phyloP scores from a whole-genome alignment of 2,797 vertebrate species.

The Erpetoichthys calabaricus region DNA sequence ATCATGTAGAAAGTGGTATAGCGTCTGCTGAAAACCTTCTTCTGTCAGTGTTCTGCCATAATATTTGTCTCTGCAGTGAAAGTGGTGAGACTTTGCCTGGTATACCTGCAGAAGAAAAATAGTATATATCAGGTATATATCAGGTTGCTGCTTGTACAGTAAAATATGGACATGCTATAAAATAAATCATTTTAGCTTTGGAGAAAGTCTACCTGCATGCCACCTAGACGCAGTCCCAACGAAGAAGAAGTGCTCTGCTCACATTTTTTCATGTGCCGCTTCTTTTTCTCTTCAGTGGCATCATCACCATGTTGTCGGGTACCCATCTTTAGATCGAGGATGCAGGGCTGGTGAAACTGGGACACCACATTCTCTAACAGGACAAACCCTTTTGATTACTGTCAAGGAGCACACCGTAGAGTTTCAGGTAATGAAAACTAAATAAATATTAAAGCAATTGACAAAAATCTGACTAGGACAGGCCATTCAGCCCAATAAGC shows the following conservation, averaged over 20 bases:
- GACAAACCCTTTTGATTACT: constrained; percentile 35
- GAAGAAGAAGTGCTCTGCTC: constrained; percentile 47
- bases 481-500: too few relatives aligned
- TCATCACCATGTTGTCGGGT: constrained; percentile 53
- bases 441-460: neutral
- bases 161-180: constrained; percentile 2
- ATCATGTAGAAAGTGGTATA: constrained; percentile 42
- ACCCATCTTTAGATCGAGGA: constrained; percentile 60
- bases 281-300: constrained; percentile 50
- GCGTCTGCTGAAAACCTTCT: constrained; percentile 39
- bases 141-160: constrained; percentile 6
- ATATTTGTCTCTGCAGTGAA: constrained; percentile 57
- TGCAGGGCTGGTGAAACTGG: constrained; percentile 41
- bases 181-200: too few relatives aligned
- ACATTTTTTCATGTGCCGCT: constrained; percentile 48
- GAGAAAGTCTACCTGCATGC: constrained; percentile 45
- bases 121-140: neutral
- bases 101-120: constrained; percentile 36
- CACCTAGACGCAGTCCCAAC: constrained; percentile 46
- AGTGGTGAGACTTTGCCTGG: constrained; percentile 37
- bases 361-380: constrained; percentile 53
- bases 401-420: neutral
- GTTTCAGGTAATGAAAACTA: neutral
- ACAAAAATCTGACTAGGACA: too few relatives aligned
- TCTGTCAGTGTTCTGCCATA: constrained; percentile 39